phyloP scores from a whole-genome alignment of 2,888 invertebrate genomes.

The Patella depressa region DNA sequence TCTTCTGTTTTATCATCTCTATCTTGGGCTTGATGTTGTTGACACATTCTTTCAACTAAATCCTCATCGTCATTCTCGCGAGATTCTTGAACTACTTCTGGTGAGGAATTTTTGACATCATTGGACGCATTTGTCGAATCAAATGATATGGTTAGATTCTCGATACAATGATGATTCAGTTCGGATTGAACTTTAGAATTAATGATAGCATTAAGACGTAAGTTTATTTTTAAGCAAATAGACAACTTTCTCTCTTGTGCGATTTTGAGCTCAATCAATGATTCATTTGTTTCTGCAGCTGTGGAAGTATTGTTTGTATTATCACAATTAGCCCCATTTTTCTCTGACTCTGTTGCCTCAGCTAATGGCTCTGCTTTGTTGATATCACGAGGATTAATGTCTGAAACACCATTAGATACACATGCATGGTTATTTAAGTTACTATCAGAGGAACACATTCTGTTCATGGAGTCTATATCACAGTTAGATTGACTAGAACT shows the following conservation, averaged over 20 bases:
- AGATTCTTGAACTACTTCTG: background rate
- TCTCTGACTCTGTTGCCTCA: background rate
- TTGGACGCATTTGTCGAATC: background rate
- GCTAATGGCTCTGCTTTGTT: background rate
- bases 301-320: background rate
- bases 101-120: background rate
- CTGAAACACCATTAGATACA: background rate
- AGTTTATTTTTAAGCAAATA: background rate
- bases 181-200: background rate
- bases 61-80: background rate
- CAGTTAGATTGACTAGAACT: background rate
- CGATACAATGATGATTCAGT: background rate
- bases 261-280: background rate
- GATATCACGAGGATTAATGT: background rate
- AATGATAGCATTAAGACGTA: background rate
- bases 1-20: background rate
- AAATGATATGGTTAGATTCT: background rate
- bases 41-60: background rate
- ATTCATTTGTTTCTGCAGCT: too few species aligned
- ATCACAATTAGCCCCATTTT: background rate
- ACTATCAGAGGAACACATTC: too few species aligned
- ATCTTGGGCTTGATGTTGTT: background rate
- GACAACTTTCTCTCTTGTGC: background rate
- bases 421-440: background rate
- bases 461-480: too few species aligned